Base-by-base conservation (phyloP, 1,140 invertebrate species). In the Hyposmocoma kahamanoa region DNA sequence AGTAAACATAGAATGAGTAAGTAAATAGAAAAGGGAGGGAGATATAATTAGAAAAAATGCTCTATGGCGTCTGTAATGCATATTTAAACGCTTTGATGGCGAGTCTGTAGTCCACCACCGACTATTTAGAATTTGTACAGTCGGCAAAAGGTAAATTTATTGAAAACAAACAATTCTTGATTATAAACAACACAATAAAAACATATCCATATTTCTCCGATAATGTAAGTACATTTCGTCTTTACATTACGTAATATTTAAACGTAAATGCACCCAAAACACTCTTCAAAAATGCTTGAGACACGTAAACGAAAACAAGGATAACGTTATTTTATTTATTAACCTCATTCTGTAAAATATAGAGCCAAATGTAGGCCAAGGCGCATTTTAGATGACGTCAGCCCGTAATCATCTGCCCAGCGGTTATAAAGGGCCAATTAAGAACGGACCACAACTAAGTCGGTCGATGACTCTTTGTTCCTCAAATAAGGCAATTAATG, bases 1-100 rank as follows among this genome's bases (percentile, higher is more conserved):
- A 77, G 78, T 84, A 84, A 81, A 84, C 76, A 84, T 68, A 63
- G 65, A 77, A 79, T 79, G 65, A 60, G 71, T 70, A 53, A 20
- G 50, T 53, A 80, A 82, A 84, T 82, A 82, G 75, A 74, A 73
- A 72, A 71, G 67, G 66, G 64, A 80, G 78, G 66, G 76, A 67
- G 74, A 66, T 82, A 82, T 82, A 82, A 84, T 84, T 82, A 84
- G 78, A 82, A 81, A 72, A 67, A 77, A 76, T 71, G 68, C 67
- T 52, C 61, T 54, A 52, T 63, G 55, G 53, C 58, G 55, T 58
- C 50, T n/a, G n/a, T n/a, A 47, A 45, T 54, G 30, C 53, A 61
- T 59, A 22, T 59, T 58, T 49, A 36, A 42, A 32, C 24, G n/a
- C n/a, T n/a, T n/a, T n/a, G n/a, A n/a, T n/a, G n/a, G n/a, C n/a